A percentile compares a stretch with the other conserved stretches of the same genome.
Conservation (phyloP, 2,113 vertebrate genomes). For the Indri indri region DNA sequence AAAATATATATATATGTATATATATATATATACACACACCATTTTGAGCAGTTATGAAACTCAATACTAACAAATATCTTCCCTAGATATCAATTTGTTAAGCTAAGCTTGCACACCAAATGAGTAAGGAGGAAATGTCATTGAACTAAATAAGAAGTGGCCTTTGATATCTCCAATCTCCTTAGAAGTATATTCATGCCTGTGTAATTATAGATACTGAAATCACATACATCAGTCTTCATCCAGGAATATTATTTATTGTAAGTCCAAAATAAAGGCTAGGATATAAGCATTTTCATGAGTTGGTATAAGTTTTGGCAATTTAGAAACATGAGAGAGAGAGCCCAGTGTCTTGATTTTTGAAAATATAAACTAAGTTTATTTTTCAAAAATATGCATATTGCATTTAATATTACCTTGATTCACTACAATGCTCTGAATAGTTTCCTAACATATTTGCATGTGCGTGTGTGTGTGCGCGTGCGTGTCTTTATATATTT, state of each 20-base stretch:
- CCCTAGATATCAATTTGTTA: background rate
- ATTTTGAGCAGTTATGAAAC: background rate
- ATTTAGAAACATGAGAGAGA: background rate
- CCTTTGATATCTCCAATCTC: background rate
- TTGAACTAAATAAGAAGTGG: slow-evolving; percentile 9
- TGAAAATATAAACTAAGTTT: slow-evolving; percentile 18
- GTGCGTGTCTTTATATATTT: background rate
- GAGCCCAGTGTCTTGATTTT: background rate
- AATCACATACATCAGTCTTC: background rate
- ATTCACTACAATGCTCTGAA: background rate
- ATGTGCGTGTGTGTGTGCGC: background rate
- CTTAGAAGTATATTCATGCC: background rate
- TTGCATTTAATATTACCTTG: background rate
- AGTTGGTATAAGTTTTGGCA: background rate
- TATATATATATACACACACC: background rate
- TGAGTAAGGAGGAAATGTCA: background rate
- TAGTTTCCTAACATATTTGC: background rate
- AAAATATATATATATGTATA: background rate
- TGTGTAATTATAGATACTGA: background rate
- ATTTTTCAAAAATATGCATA: background rate
- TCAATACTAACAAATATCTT: background rate
- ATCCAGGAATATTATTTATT: background rate
- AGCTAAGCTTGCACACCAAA: background rate
- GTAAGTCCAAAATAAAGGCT: background rate
- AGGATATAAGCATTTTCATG: background rate